Evolutionary conservation across 2,888 invertebrate genomes (phyloP), one percentile per base, ranked within the genome.

Genomic region (Yponomeuta malinellus): DNA sequence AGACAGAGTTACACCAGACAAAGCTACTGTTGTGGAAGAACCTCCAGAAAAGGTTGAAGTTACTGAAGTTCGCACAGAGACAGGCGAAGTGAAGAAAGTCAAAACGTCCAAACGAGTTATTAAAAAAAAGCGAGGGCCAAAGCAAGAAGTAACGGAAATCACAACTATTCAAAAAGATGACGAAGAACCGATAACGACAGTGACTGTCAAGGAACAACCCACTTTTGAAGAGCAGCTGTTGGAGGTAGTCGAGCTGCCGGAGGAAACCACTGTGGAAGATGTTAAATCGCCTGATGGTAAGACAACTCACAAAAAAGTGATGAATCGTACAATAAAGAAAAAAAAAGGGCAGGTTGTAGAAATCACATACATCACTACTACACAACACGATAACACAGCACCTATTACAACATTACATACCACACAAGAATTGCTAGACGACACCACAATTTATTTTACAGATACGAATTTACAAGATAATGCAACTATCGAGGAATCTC

Each of bases 91-190:
- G 2, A 69, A 70, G 63, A 71, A 71, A 48, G 69, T 69, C 9
- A 76, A 71, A 9, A 78, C 73, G 0, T 77, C 75, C 37, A 75
- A 75, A 70, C 73, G 73, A 15, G 71, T 76, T n/a, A 74, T 74
- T 3, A 76, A 76, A n/a, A 78, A 75, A 69, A 74, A 72, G 9
- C 33, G 85, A 95, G 95, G 3, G 85, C 93, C 71, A 92, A 94
- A 78, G 78, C 94, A 15, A 0, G 89, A 93, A 76, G 86, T 93
- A 52, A 83, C 91, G 0, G 89, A 93, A 75, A 86, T 93, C 59
- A 83, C 91, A 2, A 93, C 94, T 73, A 82, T 91, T 71, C 90
- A 93, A 71, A 83, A 87, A 71, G 79, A 83, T 0, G 89, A 93
- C 64, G 94, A 95, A 83, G 89, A 92, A 78, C 82, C 88, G 8